Base-by-base conservation (phyloP, 2,888 invertebrate species). In the Synanthedon tipuliformis region DNA sequence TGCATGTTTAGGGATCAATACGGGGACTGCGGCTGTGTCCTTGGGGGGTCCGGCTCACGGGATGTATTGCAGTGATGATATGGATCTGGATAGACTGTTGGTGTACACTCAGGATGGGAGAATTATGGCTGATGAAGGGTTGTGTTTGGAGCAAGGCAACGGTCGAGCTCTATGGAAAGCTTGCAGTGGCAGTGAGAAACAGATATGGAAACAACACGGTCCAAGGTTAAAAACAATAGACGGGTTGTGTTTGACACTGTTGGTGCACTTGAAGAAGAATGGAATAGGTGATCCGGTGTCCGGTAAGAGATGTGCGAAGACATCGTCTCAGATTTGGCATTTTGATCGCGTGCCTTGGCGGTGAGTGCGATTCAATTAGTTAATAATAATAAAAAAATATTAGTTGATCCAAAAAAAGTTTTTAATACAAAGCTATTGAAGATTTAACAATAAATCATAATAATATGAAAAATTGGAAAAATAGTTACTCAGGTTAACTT, bases 121-220 rank as follows among this genome's bases (percentile, higher is more conserved):
- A 56, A 81, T 96, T 52, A 95, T 95, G 94, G 94, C 93, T 0
- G 95, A 97, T 68, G 96, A 96, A 72, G 94, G 94, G 7, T 87
- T 96, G 4, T 97, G 97, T 64, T 81, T 97, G 54, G 95, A 96
- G 67, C 88, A 89, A 63, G 88, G 88, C 0, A 91, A 89, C 62
- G 89, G 89, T 1, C 81, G 89, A 53, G 93, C 92, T 0, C 87
- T 93, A 55, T 92, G 94, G 72, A 91, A 92, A 78, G 91, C 92
- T 16, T 95, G 95, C 66, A 92, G 66, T 50, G 91, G 91, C 41
- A 88, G 86, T 45, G 78, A 79, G 0, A 89, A 92, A 62, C 95
- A 95, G 71, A 89, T 90, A 56, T 95, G 95, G 95, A 76, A 79
- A 52, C 93, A 88, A 56, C 73, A 78, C 52, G 85, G 85, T 0